Evolutionary conservation across 2,888 invertebrate genomes (phyloP).

Genomic region (Pyrochroa serraticornis): DNA sequence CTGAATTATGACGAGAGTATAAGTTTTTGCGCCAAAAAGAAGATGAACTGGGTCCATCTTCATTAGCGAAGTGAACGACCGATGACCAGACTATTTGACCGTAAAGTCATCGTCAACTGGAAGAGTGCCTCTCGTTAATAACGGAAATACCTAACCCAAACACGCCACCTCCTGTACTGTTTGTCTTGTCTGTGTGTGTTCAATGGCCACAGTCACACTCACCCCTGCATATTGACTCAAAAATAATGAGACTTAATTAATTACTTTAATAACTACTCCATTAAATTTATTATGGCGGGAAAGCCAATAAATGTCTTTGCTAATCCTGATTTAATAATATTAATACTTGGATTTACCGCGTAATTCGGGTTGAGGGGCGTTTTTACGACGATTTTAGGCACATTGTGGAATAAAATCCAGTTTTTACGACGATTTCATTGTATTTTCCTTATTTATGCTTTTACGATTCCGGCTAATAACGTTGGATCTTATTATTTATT

Average conservation of each 20-base stretch:
- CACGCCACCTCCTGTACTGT: no score
- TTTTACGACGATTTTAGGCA: neutral
- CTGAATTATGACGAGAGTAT: no score
- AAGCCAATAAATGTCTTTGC: conserved; percentile 2
- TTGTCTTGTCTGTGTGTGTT: neutral
- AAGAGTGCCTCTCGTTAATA: no score
- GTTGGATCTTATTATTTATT: conserved; percentile 1
- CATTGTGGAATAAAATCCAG: neutral
- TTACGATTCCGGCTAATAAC: conserved; percentile 9
- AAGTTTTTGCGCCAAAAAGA: no score
- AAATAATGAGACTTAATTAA: conserved; percentile 6
- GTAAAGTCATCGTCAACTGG: no score
- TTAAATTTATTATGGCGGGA: neutral
- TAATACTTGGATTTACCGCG: neutral
- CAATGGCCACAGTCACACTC: neutral
- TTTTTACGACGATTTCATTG: conserved; percentile 5
- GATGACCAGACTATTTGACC: no score
- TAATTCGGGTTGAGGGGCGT: neutral
- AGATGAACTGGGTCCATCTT: no score
- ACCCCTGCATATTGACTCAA: neutral
- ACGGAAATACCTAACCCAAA: no score
- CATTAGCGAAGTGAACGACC: no score
- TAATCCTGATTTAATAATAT: conserved; percentile 9
- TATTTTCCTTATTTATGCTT: neutral
- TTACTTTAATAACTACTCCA: neutral